These are phyloP conservation scores for Ptycholaimellus sp. DNA, from an alignment of 2,888 invertebrate genomes.

Conservation along the genomic window DNA sequence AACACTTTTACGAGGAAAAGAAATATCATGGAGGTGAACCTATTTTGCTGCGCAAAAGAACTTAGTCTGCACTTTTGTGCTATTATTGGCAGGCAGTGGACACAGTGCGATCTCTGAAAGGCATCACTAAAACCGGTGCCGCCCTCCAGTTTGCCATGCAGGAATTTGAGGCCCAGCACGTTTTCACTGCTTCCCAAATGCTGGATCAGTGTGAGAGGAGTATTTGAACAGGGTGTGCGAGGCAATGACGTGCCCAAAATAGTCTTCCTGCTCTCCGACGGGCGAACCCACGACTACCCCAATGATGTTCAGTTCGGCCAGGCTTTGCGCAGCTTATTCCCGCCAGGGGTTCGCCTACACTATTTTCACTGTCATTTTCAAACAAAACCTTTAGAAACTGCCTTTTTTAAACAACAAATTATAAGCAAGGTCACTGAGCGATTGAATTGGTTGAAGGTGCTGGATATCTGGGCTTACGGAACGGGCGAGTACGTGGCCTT, in stretches of 20 bases:
- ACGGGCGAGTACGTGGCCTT: conserved; percentile 24
- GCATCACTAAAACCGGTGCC: conserved; percentile 21
- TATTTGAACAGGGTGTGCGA: conserved; percentile 15
- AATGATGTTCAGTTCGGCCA: conserved; percentile 18
- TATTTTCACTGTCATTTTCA: no score
- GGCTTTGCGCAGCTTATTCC: conserved; percentile 12
- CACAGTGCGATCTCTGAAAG: no score
- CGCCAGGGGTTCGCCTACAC: no score
- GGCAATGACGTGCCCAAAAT: conserved; percentile 19
- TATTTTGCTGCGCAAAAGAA: no score
- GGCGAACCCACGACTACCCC: conserved; percentile 22
- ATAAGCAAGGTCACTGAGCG: no score
- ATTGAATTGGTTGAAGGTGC: no score
- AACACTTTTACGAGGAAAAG: no score
- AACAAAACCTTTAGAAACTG: no score
- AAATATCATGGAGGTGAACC: no score
- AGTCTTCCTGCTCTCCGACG: conserved; percentile 21
- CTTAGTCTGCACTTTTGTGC: no score
- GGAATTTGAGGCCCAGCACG: not conserved
- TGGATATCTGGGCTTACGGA: conserved; percentile 22
- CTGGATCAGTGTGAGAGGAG: not conserved
- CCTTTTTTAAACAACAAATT: no score
- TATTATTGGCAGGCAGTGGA: no score
- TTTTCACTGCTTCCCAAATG: not conserved
- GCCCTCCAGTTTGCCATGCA: conserved; percentile 18